Evolutionary conservation across 1,140 invertebrate genomes (phyloP).

Genomic region (Plutomurus gul): DNA sequence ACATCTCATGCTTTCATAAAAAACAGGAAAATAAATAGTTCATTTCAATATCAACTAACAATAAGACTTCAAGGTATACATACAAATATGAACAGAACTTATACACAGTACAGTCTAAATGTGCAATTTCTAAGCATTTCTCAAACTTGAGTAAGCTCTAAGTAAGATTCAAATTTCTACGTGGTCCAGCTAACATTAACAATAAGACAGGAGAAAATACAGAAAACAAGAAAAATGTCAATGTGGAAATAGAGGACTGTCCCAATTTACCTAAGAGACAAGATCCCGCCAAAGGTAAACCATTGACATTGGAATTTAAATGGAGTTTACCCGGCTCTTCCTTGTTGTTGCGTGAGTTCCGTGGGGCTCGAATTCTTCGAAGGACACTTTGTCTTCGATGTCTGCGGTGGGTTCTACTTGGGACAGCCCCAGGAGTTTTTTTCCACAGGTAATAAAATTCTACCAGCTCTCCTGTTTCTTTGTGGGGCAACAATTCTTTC

Average conservation of each 20-base stretch:
- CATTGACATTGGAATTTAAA: slow-evolving; percentile 36
- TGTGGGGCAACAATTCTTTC: slow-evolving; percentile 93
- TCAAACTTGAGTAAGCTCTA: not conserved
- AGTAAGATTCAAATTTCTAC: not conserved
- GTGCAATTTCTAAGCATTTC: slow-evolving; percentile 4
- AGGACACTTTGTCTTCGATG: slow-evolving; percentile 83
- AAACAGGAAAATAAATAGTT: too few relatives aligned
- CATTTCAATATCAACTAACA: too few relatives aligned
- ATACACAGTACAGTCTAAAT: too few relatives aligned
- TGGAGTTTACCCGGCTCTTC: slow-evolving; percentile 55
- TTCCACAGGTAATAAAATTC: slow-evolving; percentile 99
- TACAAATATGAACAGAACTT: too few relatives aligned
- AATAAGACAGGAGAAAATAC: not conserved
- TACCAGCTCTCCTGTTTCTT: slow-evolving; percentile 94
- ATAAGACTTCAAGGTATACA: too few relatives aligned
- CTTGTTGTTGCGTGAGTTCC: slow-evolving; percentile 63
- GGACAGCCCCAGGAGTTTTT: slow-evolving; percentile 98
- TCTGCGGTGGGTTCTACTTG: slow-evolving; percentile 86
- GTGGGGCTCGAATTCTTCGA: slow-evolving; percentile 81
- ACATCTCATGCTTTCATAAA: too few relatives aligned
- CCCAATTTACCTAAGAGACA: slow-evolving; percentile 29
- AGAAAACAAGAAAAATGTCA: slow-evolving; percentile 2
- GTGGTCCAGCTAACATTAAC: not conserved
- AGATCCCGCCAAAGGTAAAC: slow-evolving; percentile 36
- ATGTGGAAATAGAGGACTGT: slow-evolving; percentile 5